A percentile compares a stretch with the other conserved stretches of the same genome.
Evolutionary conservation across 2,797 vertebrate genomes (phyloP).

Genomic region (Ctenopoma kingsleyae): DNA sequence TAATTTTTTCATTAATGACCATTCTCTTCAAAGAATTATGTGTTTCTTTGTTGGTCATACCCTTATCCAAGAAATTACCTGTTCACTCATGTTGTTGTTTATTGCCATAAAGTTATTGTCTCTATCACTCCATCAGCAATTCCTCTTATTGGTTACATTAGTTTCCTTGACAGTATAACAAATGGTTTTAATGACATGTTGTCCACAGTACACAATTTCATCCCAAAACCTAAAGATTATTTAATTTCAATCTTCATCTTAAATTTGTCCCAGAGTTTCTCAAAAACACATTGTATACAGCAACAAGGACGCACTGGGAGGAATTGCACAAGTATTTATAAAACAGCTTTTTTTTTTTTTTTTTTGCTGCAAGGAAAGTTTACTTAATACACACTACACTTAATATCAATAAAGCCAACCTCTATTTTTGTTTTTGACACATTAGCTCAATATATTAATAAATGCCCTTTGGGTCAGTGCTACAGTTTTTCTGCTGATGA

Average conservation of each 20-base stretch:
- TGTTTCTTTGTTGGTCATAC: neutral
- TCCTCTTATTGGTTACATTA: constrained; percentile 38
- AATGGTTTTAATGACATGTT: constrained; percentile 43
- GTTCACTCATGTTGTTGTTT: constrained; percentile 39
- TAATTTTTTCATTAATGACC: neutral
- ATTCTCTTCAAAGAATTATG: too few relatives aligned
- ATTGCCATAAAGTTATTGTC: constrained; percentile 42
- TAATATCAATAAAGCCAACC: constrained; percentile 19
- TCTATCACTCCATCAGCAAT: constrained; percentile 45
- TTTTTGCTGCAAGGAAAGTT: neutral
- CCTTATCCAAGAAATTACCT: constrained; percentile 39
- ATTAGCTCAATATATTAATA: constrained; percentile 6
- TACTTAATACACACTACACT: constrained; percentile 29
- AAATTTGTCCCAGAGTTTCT: too few relatives aligned
- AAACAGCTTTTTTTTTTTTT: neutral
- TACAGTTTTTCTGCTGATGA: neutral
- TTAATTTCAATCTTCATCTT: neutral
- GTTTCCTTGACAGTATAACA: constrained; percentile 32
- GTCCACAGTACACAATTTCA: constrained; percentile 7
- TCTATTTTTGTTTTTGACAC: constrained; percentile 17
- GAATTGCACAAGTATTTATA: too few relatives aligned
- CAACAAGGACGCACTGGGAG: too few relatives aligned
- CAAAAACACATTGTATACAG: too few relatives aligned
- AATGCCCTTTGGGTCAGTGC: constrained; percentile 2
- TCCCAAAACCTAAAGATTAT: constrained; percentile 13